Percentiles rank a stretch among this genome's conserved stretches.
phyloP scores from a whole-genome alignment of 1,140 invertebrate genomes.

The Trichonephila inaurata region DNA sequence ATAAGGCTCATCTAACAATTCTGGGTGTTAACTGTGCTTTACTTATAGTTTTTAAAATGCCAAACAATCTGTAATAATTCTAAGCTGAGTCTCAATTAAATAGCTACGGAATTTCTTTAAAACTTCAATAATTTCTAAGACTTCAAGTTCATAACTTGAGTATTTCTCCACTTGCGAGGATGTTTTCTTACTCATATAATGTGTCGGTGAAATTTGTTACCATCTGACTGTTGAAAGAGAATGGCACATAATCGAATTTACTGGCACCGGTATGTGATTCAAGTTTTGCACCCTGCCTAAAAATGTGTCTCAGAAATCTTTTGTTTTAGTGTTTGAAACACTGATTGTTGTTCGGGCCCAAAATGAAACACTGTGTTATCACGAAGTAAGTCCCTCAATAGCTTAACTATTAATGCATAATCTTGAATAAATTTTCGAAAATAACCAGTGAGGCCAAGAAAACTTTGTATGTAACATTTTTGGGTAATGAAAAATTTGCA shows the following conservation, averaged over 20 bases:
- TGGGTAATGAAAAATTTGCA: conserved; percentile 77
- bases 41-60: background rate
- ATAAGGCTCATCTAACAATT: background rate
- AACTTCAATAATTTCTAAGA: background rate
- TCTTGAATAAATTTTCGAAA: conserved; percentile 79
- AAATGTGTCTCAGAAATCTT: conserved; percentile 18
- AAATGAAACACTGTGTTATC: conserved; percentile 79
- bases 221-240: background rate
- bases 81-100: background rate
- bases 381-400: conserved; percentile 79
- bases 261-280: background rate
- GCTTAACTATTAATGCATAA: conserved; percentile 78
- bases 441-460: conserved; percentile 80
- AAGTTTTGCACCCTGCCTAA: background rate
- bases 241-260: background rate
- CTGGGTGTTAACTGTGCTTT: background rate
- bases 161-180: background rate
- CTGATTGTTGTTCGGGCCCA: conserved; percentile 78
- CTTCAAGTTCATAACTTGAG: background rate
- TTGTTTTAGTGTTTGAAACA: conserved; percentile 75
- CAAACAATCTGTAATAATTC: background rate
- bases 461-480: conserved; percentile 77
- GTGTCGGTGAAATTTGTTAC: background rate
- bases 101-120: background rate
- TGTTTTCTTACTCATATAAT: background rate